Base-by-base conservation (phyloP, 2,113 vertebrate species). In the Carettochelys insculpta region DNA sequence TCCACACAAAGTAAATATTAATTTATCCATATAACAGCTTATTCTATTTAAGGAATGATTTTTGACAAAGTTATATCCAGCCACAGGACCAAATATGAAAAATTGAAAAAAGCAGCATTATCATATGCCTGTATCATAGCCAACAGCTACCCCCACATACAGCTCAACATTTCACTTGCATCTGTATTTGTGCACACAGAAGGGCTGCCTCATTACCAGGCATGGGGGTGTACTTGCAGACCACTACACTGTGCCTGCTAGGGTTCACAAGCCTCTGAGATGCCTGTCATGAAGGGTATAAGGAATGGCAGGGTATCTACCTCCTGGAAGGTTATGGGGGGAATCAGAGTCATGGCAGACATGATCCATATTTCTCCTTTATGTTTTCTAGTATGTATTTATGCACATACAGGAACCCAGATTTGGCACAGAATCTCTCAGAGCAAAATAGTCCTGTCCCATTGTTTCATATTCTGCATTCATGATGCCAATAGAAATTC, bases 231-330 rank as follows among this genome's bases (percentile, higher is more conserved):
- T 38, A 38, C 53, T 50, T 2, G 41, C n/a, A 77, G 56, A 6
- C 11, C 50, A 5, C 50, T n/a, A 2, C 38, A 12, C 68, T 75
- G n/a, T 7, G 77, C 3, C n/a, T 3, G 79, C 53, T 5, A 65
- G 73, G 17, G 4, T 77, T 11, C 1, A 7, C 25, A 2, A 75
- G 0, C 7, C 50, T 48, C 38, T 3, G 53, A 1, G 4, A 71
- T 56, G 34, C 13, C 4, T 1, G 56, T 4, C 76, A 25, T 61
- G 1, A 1, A 45, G 77, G 77, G 5, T 8, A 50, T 2, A 25
- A 61, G 84, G 51, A 51, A 3, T 12, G 9, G 50, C 3, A 34
- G 56, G 43, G 53, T 58, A 58, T 12, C 54, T 58, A 73, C 20
- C 61, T 8, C 81, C 4, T 2, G 0, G 7, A 5, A 0, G 9